A percentile compares a stretch with the other conserved stretches of the same genome.
Evolutionary conservation across 2,888 invertebrate genomes (phyloP).

Genomic region (Magallana nippona): DNA sequence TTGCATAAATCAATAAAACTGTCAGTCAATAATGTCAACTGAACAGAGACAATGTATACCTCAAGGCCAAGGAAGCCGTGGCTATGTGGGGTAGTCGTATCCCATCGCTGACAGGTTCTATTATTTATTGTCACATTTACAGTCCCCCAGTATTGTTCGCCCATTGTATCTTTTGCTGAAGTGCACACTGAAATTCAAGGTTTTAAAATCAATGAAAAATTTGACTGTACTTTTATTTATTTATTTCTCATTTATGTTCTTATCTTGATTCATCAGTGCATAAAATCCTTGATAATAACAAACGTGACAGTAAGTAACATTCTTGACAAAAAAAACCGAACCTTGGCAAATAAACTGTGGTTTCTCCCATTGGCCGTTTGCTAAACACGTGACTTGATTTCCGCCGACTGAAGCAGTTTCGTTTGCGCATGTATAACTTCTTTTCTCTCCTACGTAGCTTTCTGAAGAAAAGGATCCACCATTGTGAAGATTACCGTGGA

Average conservation of each 20-base stretch:
- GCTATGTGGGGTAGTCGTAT: not conserved
- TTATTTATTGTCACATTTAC: not conserved
- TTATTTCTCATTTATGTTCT: too few relatives aligned
- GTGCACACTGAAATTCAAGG: not conserved
- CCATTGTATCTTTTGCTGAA: not conserved
- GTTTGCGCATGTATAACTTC: not conserved
- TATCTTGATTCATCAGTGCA: too few relatives aligned
- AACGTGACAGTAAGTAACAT: not conserved
- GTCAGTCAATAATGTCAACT: too few relatives aligned
- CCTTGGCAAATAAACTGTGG: not conserved
- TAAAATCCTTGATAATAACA: not conserved
- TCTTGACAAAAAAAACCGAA: not conserved
- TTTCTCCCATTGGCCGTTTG: not conserved
- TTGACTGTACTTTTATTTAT: not conserved
- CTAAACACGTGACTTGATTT: not conserved
- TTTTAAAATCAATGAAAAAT: not conserved
- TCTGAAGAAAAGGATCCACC: not conserved
- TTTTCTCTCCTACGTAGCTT: not conserved
- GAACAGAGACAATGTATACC: not conserved
- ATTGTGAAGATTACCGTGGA: not conserved
- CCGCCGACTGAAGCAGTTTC: not conserved
- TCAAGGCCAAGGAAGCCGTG: not conserved
- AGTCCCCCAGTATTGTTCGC: not conserved
- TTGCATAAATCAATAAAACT: too few relatives aligned
- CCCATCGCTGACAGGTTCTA: constrained; percentile 6